Conservation (phyloP, 2,797 vertebrate species). For the Bucorvus abyssinicus region DNA sequence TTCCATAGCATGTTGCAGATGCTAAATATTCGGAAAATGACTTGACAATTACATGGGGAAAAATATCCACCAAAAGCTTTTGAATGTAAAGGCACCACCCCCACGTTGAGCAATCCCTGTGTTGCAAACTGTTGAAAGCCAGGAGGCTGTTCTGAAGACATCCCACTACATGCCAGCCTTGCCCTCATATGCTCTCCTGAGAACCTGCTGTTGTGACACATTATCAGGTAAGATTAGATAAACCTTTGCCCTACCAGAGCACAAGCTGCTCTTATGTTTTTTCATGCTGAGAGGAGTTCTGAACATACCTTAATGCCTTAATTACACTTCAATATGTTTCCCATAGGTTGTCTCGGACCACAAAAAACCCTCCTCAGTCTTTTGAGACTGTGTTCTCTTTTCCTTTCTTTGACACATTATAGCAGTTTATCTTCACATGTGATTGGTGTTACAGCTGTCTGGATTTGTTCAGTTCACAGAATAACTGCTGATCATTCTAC, state of each 20-base stretch:
- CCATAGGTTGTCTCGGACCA: not conserved
- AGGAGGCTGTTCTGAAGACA: not conserved
- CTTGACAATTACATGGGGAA: not conserved
- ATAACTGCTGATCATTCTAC: not conserved
- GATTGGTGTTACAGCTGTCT: not conserved
- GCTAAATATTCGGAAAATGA: not conserved
- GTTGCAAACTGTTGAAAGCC: not conserved
- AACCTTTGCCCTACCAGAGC: not conserved
- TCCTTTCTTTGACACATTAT: not conserved
- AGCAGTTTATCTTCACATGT: not conserved
- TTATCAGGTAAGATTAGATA: not conserved
- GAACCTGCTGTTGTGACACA: not conserved
- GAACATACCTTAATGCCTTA: not conserved
- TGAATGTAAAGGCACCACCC: not conserved
- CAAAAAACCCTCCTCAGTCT: not conserved
- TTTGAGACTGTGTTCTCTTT: not conserved
- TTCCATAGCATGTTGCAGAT: not conserved
- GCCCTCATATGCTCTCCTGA: not conserved
- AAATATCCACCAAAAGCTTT: not conserved
- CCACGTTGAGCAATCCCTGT: not conserved
- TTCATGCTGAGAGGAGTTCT: not conserved
- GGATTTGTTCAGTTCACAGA: not conserved
- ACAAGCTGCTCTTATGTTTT: not conserved
- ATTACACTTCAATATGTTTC: not conserved
- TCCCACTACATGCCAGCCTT: not conserved